phyloP scores from a whole-genome alignment of 2,113 vertebrate species.

The Myanophis thanlyinensis region DNA sequence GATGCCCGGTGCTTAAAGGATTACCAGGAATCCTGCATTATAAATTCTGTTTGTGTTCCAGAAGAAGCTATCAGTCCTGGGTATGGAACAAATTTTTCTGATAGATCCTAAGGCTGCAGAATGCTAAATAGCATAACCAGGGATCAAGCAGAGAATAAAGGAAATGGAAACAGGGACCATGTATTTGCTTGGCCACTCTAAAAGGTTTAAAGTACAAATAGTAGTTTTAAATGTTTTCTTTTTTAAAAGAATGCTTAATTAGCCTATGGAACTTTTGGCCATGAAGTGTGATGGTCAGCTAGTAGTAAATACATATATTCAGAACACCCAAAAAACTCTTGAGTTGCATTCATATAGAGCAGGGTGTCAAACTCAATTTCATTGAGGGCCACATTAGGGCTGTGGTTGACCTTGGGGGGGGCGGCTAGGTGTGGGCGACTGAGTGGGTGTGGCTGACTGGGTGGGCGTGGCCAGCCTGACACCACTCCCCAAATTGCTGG shows the following conservation, averaged over 20 bases:
- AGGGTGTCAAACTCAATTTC: too few relatives aligned
- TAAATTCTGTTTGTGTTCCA: conserved; percentile 85
- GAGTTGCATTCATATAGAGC: too few relatives aligned
- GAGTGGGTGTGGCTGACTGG: too few relatives aligned
- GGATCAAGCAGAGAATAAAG: neutral
- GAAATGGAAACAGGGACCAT: neutral
- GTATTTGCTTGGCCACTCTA: neutral
- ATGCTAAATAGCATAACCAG: neutral
- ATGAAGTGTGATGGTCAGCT: neutral
- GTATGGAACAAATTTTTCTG: conserved; percentile 63
- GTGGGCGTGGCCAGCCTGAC: too few relatives aligned
- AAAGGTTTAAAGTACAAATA: neutral
- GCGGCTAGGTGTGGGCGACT: too few relatives aligned
- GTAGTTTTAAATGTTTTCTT: neutral
- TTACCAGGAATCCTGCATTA: conserved; percentile 88
- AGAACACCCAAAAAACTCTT: neutral
- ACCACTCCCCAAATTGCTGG: too few relatives aligned
- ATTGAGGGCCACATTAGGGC: too few relatives aligned
- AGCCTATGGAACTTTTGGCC: neutral
- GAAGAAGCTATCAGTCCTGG: conserved; percentile 91
- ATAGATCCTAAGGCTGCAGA: neutral
- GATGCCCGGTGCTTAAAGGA: conserved; percentile 83
- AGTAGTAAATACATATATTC: neutral
- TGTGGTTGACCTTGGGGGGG: too few relatives aligned
- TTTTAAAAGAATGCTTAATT: neutral